Conservation (phyloP, 2,797 vertebrate genomes). For the Pseudochirops cupreus region DNA sequence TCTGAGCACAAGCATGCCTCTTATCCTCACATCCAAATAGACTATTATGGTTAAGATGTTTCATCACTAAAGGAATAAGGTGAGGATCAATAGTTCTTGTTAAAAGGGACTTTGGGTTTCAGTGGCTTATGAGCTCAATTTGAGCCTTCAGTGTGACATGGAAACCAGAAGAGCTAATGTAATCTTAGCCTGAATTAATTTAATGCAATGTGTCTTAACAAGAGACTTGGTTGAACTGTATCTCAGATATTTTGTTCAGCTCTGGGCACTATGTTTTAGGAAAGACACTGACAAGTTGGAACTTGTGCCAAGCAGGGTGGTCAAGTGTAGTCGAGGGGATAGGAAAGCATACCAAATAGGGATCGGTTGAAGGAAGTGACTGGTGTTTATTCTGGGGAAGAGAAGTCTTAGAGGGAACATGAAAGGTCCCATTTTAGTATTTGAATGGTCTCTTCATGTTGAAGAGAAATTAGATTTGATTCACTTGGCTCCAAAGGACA, state of each 20-base stretch:
- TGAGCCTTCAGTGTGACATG: background rate
- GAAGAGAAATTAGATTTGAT: background rate
- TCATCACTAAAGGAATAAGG: background rate
- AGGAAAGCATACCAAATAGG: background rate
- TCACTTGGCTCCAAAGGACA: background rate
- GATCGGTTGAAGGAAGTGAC: background rate
- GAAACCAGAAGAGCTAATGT: background rate
- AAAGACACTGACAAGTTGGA: background rate
- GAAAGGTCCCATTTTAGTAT: background rate
- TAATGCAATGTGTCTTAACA: background rate
- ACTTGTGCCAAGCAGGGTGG: background rate
- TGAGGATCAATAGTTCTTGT: background rate
- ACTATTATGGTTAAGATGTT: background rate
- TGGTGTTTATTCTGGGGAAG: background rate
- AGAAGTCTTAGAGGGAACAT: background rate
- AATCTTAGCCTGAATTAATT: background rate
- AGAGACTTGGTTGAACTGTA: background rate
- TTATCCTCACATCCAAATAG: background rate
- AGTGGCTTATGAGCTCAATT: background rate
- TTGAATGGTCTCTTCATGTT: background rate
- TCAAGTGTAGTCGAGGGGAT: background rate
- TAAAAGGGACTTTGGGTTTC: background rate
- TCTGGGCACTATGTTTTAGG: background rate
- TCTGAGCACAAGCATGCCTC: background rate
- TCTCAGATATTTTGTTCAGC: background rate